phyloP scores from a whole-genome alignment of 2,797 vertebrate genomes.

The Onychomys torridus region DNA sequence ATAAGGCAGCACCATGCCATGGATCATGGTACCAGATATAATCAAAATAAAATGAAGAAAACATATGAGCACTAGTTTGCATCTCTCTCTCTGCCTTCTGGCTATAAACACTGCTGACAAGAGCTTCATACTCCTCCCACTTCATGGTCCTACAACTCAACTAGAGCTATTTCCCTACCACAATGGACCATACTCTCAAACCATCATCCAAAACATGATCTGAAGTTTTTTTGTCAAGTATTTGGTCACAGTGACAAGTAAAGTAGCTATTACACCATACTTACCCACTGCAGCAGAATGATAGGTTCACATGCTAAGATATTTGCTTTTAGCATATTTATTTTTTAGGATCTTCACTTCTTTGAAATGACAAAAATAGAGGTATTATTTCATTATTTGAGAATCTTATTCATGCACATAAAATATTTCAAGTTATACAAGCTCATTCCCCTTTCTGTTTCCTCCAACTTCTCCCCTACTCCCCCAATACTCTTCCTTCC shows the following conservation, averaged over 20 bases:
- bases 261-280: background rate
- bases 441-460: background rate
- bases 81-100: background rate
- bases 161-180: background rate
- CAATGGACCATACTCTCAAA: background rate
- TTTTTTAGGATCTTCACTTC: background rate
- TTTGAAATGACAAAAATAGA: background rate
- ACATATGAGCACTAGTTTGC: background rate
- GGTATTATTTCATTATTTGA: background rate
- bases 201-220: too few relatives aligned
- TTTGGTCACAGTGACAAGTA: background rate
- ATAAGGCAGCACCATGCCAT: background rate
- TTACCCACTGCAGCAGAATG: background rate
- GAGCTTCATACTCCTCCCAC: too few relatives aligned
- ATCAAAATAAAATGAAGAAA: background rate
- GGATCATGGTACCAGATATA: too few relatives aligned
- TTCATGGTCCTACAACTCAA: too few relatives aligned
- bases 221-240: background rate
- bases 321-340: background rate
- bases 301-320: background rate
- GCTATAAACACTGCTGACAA: too few relatives aligned
- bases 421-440: background rate
- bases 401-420: background rate
- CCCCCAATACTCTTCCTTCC: background rate
- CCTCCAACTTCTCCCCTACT: background rate